Base-by-base conservation (phyloP, 1,140 invertebrate genomes). In the Meloidogyne floridensis region DNA sequence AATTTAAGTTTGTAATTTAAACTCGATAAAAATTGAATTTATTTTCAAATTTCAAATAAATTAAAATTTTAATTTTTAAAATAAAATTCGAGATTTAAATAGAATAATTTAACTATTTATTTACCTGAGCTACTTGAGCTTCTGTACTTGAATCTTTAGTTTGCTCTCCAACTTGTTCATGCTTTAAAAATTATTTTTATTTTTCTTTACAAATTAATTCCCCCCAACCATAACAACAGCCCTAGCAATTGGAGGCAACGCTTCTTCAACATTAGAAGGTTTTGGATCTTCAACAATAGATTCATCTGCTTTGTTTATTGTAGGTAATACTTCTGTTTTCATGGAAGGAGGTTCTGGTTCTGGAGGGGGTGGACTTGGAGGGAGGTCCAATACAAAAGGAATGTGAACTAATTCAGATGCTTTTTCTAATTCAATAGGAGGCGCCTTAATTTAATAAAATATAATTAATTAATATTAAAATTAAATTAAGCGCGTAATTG, bases 291-390 rank as follows among this genome's bases (percentile, higher is more conserved):
- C 77, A 18, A 79, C n/a, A 18, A 79, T 4, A 54, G 32, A 69
- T 77, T 77, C 77, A 18, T 54, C n/a, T 72, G 47, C 53, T 71
- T 72, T 72, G n/a, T 69, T 72, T 72, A 69, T 65, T 79, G 59
- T 32, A 1, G 65, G 65, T 20, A 79, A 43, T 11, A 72, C 51
- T 72, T 79, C 77, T 11, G n/a, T 47, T 18, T 65, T 65, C 59
- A 65, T 65, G 5, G 59, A 15, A 79, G 7, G 15, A 42, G 77
- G 77, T 51, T 54, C 20, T 51, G 77, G 77, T 47, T 79, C 65
- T 32, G 77, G 77, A 69, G 77, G 77, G 7, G 77, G 77, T 10
- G 77, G 77, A 71, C 56, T 69, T 72, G 65, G 77, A n/a, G 77
- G 72, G 2, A 69, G 20, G 9, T 54, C 53, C 77, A 69, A 72